Base-by-base conservation (phyloP, 53 echinoderm and acorn worm genomes). In the Henricia sp. region DNA sequence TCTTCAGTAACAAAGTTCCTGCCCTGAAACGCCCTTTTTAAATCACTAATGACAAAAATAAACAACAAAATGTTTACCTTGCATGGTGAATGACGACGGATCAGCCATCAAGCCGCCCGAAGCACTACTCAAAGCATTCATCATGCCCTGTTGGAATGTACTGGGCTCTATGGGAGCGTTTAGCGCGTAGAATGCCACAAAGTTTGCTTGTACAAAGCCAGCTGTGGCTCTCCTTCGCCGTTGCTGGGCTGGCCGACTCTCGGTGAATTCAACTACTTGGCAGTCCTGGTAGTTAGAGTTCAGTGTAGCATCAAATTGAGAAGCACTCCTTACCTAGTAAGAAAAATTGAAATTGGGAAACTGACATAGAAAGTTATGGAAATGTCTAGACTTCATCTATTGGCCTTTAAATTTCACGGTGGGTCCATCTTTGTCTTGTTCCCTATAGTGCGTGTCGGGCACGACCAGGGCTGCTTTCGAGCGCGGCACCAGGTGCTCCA, bases 181-280 rank as follows among this genome's bases (percentile, higher is more conserved):
- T 0, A 70, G 70, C 6, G 43, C 19, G 29, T 27, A 70, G 46
- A 70, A 11, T 1, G 70, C 70, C 40, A 27, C 48, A 44, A 70
- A 70, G 6, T 24, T 2, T 17, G 70, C 70, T 24, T 24, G 41
- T 2, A 70, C 24, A 70, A 70, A 70, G 1, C 44, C 70, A 26
- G 70, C 8, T 3, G 12, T 40, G 2, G 39, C 40, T 4, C 41
- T 41, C 42, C 27, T 70, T n/a, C 44, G 40, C 13, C 70, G 44
- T 27, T n/a, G 43, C 43, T 39, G 28, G 3, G 36, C 34, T n/a
- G n/a, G n/a, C 19, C 6, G 21, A 25, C 70, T 70, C 24, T 70
- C 70, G 19, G 41, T 70, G 44, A 70, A 70, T 14, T 42, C 70
- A 12, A 70, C 43, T 17, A 70, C 70, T 26, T 70, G 70, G 24